These are phyloP conservation scores for Drosophila kanekoi DNA, from an alignment of 2,888 invertebrate species.

Conservation along the genomic window DNA sequence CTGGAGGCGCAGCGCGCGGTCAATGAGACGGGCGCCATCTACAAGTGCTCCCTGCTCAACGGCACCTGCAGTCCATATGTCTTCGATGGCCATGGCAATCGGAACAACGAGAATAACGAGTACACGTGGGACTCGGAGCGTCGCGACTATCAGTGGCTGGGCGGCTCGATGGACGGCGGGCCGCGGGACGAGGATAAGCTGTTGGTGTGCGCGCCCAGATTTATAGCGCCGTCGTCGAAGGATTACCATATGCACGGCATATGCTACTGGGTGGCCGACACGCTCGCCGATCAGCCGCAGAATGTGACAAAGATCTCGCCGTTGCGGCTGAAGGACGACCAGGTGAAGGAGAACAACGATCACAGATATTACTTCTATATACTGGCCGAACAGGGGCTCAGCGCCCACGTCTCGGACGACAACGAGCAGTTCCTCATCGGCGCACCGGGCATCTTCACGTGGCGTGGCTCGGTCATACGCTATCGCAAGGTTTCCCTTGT, in stretches of 20 bases:
- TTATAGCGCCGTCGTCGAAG: conserved; percentile 71
- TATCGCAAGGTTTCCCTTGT: conserved; percentile 70
- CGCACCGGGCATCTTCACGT: conserved; percentile 83
- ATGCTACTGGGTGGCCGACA: conserved; percentile 85
- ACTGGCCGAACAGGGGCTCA: conserved; percentile 83
- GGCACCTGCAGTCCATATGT: conserved; percentile 83
- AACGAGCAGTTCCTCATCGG: conserved; percentile 84
- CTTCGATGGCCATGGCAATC: conserved; percentile 84
- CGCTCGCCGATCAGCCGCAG: conserved; percentile 74
- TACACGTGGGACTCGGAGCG: conserved; percentile 83
- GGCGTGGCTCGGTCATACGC: conserved; percentile 84
- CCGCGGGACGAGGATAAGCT: conserved; percentile 84
- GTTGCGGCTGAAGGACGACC: conserved; percentile 77
- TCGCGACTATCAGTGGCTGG: conserved; percentile 86
- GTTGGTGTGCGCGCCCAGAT: conserved; percentile 85
- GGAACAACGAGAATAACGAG: conserved; percentile 69
- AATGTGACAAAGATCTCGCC: conserved; percentile 83
- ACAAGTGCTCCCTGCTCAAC: conserved; percentile 84
- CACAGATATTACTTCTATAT: conserved; percentile 80
- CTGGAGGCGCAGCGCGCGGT: conserved; percentile 82
- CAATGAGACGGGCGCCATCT: conserved; percentile 86
- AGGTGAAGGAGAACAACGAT: conserved; percentile 62
- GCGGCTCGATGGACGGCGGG: conserved; percentile 86
- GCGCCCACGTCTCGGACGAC: conserved; percentile 84
- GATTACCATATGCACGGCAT: conserved; percentile 85